These are phyloP conservation scores for Myotis myotis DNA, from an alignment of 2,797 vertebrate species.

Conservation along the genomic window DNA sequence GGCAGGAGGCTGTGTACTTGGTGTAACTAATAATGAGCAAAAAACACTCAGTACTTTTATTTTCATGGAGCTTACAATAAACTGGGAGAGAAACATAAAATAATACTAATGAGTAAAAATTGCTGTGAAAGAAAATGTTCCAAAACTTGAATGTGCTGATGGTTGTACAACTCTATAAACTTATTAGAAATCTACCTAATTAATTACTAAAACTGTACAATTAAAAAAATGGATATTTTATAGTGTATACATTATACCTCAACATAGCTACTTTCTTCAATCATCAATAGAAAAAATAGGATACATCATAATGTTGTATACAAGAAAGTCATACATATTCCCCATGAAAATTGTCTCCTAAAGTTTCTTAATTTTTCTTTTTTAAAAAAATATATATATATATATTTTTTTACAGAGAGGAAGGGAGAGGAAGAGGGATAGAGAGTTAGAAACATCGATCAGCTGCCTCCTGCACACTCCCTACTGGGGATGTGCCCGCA, in stretches of 20 bases:
- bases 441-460: too few relatives aligned
- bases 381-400: too few relatives aligned
- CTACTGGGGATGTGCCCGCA: too few relatives aligned
- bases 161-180: not conserved
- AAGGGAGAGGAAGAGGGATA: too few relatives aligned
- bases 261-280: not conserved
- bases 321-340: not conserved
- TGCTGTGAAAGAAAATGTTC: not conserved
- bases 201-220: not conserved
- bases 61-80: not conserved
- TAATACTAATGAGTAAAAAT: conserved; percentile 22
- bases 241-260: not conserved
- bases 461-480: too few relatives aligned
- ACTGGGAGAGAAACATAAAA: not conserved
- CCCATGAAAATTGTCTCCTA: not conserved
- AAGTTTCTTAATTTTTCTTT: not conserved
- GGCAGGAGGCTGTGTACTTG: not conserved
- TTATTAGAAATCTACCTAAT: not conserved
- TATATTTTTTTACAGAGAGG: too few relatives aligned
- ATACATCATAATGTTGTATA: not conserved
- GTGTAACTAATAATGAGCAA: not conserved
- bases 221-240: conserved; percentile 9
- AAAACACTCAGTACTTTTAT: not conserved
- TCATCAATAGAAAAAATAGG: not conserved
- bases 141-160: not conserved